phyloP scores from a whole-genome alignment of 1,140 invertebrate species.

The Gonatopus flavifemur region DNA sequence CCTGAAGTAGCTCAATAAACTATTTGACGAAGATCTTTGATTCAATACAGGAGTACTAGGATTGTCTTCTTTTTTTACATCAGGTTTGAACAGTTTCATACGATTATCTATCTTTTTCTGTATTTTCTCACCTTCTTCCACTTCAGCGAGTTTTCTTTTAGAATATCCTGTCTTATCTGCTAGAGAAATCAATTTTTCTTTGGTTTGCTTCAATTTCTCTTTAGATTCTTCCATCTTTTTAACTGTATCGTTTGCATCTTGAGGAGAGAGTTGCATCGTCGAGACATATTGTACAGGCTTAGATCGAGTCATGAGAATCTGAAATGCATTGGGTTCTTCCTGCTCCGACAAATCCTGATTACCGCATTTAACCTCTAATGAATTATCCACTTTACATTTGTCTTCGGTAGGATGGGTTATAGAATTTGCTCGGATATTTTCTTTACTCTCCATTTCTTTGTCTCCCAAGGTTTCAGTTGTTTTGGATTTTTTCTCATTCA shows the following conservation, averaged over 20 bases:
- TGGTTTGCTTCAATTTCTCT: slow-evolving; percentile 22
- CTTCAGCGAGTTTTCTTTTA: slow-evolving; percentile 38
- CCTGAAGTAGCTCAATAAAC: slow-evolving; percentile 52
- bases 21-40: slow-evolving; percentile 27
- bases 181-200: slow-evolving; percentile 31
- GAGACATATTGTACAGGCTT: slow-evolving; percentile 20
- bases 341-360: neutral
- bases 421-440: neutral
- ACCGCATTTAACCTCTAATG: neutral
- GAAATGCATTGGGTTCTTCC: slow-evolving; percentile 36
- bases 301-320: slow-evolving; percentile 34
- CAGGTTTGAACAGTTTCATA: slow-evolving; percentile 34
- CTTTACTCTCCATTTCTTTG: neutral
- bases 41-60: slow-evolving; percentile 13
- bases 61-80: slow-evolving; percentile 21
- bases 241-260: slow-evolving; percentile 2
- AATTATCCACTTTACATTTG: neutral
- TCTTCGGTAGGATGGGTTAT: neutral
- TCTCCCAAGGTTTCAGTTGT: neutral
- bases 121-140: slow-evolving; percentile 37
- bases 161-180: slow-evolving; percentile 39
- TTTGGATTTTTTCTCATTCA: neutral
- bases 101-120: slow-evolving; percentile 34
- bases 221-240: slow-evolving; percentile 13
- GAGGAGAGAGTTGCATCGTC: neutral